Percentiles rank a stretch among this genome's conserved stretches.
Conservation (phyloP, 2,888 invertebrate genomes). For the Eueremaeus valkanovi region DNA sequence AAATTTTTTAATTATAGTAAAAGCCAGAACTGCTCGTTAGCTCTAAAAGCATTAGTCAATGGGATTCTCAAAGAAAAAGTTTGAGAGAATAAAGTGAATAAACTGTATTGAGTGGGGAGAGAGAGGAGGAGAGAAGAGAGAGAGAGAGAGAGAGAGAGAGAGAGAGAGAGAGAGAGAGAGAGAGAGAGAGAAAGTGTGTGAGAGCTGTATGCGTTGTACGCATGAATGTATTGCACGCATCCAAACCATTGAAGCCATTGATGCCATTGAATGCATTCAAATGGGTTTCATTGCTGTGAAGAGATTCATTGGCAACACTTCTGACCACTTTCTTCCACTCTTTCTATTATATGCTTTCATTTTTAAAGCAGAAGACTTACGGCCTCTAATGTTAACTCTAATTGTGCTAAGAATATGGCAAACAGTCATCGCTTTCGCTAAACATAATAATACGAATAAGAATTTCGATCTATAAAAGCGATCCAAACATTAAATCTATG, state of each 20-base stretch:
- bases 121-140: too few relatives aligned
- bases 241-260: background rate
- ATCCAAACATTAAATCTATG: background rate
- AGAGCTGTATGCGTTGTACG: slow-evolving; percentile 20
- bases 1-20: slow-evolving; percentile 34
- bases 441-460: too few relatives aligned
- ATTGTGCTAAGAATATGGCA: background rate
- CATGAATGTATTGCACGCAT: slow-evolving; percentile 34
- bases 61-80: background rate
- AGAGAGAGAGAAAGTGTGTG: slow-evolving; percentile 9
- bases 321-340: slow-evolving; percentile 17
- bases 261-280: slow-evolving; percentile 34
- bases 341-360: background rate
- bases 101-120: too few relatives aligned
- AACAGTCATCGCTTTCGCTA: background rate
- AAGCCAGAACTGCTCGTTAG: slow-evolving; percentile 20
- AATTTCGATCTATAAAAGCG: background rate
- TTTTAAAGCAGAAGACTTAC: too few relatives aligned
- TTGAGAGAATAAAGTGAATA: background rate
- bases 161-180: too few relatives aligned
- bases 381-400: background rate
- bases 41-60: slow-evolving; percentile 27
- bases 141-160: too few relatives aligned
- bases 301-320: slow-evolving; percentile 21
- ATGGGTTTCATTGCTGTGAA: background rate